These are phyloP conservation scores for Metellina segmentata DNA, from an alignment of 2,888 invertebrate species.

Conservation along the genomic window DNA sequence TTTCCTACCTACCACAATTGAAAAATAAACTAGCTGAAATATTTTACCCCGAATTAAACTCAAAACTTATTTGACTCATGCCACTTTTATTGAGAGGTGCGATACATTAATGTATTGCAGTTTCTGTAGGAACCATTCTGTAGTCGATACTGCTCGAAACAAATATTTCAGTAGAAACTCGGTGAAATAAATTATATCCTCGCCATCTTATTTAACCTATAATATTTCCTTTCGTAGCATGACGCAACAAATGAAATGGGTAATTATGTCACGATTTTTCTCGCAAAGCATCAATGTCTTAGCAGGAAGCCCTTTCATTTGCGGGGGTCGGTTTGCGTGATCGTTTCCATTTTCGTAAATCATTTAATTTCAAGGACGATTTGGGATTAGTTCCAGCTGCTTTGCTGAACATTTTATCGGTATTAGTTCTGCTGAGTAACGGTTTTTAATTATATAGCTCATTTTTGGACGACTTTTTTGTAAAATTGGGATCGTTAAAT, in stretches of 20 bases:
- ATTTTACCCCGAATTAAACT: too few species aligned
- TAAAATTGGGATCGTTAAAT: too few species aligned
- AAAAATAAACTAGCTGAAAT: too few species aligned
- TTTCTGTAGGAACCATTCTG: too few species aligned
- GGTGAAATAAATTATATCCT: neutral
- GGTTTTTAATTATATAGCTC: too few species aligned
- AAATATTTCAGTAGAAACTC: neutral
- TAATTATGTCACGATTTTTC: conserved; percentile 37
- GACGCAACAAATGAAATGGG: conserved; percentile 31
- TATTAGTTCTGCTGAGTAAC: neutral
- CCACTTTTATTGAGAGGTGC: too few species aligned
- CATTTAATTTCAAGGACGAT: neutral
- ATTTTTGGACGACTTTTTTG: too few species aligned
- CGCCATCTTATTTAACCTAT: neutral
- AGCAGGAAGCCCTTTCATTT: neutral
- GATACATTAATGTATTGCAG: too few species aligned
- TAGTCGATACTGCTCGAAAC: too few species aligned
- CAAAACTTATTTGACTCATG: too few species aligned
- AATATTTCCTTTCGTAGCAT: neutral
- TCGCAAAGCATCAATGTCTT: neutral
- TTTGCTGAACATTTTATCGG: neutral
- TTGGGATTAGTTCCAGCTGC: neutral
- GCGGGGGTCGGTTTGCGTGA: neutral
- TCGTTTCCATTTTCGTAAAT: neutral
- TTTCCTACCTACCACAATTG: too few species aligned